Conservation (phyloP, 2,113 vertebrate species). For the Crotalus viridis region DNA sequence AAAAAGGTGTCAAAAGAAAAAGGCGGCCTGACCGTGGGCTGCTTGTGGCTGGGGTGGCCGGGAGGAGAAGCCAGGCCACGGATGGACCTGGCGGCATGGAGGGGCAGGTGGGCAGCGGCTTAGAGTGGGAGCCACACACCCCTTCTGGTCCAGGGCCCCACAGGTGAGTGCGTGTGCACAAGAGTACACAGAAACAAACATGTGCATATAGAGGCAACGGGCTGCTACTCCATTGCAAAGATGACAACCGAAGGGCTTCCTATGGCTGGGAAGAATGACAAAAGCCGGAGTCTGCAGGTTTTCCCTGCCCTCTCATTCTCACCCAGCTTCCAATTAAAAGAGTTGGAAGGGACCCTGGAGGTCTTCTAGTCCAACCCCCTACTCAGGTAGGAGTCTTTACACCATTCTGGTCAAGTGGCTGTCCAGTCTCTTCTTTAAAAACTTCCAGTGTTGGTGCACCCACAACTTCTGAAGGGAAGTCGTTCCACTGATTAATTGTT, state of each 20-base stretch:
- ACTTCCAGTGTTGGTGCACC: not conserved
- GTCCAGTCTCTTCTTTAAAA: not conserved
- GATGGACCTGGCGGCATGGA: not conserved
- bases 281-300: not conserved
- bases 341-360: not conserved
- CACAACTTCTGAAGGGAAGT: not conserved
- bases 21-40: not conserved
- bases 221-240: not conserved
- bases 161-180: not conserved
- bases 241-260: not conserved
- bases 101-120: not conserved
- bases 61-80: not conserved
- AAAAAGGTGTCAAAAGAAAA: not conserved
- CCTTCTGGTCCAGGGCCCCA: not conserved
- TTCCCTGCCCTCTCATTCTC: not conserved
- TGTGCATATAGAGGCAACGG: not conserved
- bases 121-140: not conserved
- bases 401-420: not conserved
- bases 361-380: not conserved
- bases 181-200: not conserved
- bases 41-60: not conserved
- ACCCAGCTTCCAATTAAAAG: not conserved
- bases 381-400: not conserved
- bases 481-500: rapidly evolving
- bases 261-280: not conserved